phyloP scores from a whole-genome alignment of 2,888 invertebrate genomes.

The Cheilosia impressa region DNA sequence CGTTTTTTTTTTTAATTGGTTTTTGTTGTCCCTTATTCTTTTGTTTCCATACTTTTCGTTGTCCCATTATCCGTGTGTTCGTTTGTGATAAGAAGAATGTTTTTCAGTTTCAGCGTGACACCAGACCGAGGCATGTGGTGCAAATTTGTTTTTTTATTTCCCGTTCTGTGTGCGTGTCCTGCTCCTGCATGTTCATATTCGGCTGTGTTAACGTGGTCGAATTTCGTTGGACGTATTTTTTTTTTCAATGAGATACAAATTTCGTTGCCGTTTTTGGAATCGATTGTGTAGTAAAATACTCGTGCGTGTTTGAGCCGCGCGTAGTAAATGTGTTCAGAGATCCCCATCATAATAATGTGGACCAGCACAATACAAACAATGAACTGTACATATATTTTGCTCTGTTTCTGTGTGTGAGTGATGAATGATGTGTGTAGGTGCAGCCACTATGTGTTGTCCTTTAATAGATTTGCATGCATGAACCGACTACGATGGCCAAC shows the following conservation, averaged over 20 bases:
- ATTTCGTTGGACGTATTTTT: slow-evolving; percentile 11
- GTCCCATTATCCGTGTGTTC: slow-evolving; percentile 62
- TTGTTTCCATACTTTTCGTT: slow-evolving; percentile 60
- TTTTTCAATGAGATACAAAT: slow-evolving; percentile 61
- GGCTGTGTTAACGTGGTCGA: slow-evolving; percentile 36
- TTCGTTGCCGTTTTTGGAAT: slow-evolving; percentile 49
- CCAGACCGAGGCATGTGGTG: slow-evolving; percentile 33
- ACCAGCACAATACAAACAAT: slow-evolving; percentile 51
- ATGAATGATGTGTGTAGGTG: background rate
- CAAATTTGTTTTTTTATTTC: slow-evolving; percentile 10
- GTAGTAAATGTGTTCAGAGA: slow-evolving; percentile 69
- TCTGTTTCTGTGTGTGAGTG: background rate
- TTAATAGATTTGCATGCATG: slow-evolving; percentile 38
- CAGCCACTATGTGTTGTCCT: background rate
- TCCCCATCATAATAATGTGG: slow-evolving; percentile 15
- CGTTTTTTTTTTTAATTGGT: background rate
- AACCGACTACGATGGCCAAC: background rate
- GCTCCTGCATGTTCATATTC: slow-evolving; percentile 37
- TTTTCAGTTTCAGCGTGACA: slow-evolving; percentile 43
- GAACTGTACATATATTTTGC: slow-evolving; percentile 48
- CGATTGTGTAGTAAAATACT: slow-evolving; percentile 71
- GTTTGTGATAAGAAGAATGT: slow-evolving; percentile 65
- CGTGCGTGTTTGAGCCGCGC: slow-evolving; percentile 16
- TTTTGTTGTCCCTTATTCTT: slow-evolving; percentile 34
- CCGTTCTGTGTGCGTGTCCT: slow-evolving; percentile 21